Base-by-base conservation (phyloP, 1,140 invertebrate species). In the Lucilia cuprina region DNA sequence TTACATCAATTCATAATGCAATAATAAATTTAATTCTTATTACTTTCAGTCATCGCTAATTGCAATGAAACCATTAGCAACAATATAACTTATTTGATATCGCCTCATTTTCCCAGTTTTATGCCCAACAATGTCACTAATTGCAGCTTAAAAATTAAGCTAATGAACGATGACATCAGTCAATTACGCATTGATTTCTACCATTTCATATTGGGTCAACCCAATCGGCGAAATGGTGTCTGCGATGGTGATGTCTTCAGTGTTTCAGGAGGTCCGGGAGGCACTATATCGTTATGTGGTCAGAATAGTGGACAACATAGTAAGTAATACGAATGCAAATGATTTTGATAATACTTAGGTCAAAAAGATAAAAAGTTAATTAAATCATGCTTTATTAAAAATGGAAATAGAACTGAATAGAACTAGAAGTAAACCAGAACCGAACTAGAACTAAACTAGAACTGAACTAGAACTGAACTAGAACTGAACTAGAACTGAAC, bases 81-180 rank as follows among this genome's bases (percentile, higher is more conserved):
- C 90, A 97, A 97, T 91, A 92, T 97, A 55, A 97, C 96, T 0
- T 97, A 97, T 89, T 96, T 97, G 88, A 94, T 95, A 60, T 97
- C 95, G 85, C 96, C 96, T 0, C 93, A 94, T 77, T 97, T 96
- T 91, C 96, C 96, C 12, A 94, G 95, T 84, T 92, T 96, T 70
- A 93, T 93, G 86, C 93, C 94, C 88, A 93, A 91, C 82, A 93
- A 94, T 14, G 93, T 94, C 85, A 92, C 93, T 83, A 91, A 92
- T 19, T 96, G 96, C 90, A 91, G 92, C 74, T 89, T 96, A 49
- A 93, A 92, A 80, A 92, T 97, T 2, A 94, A 94, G 87, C 95
- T 95, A 91, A 94, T 96, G 85, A 93, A 94, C 84, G 93, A 93
- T 1, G 95, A 96, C 85, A 94, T 96, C 86, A 95, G 94, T 87